These are phyloP conservation scores for Epinephelus awoara DNA, from an alignment of 2,797 vertebrate species.

Conservation along the genomic window DNA sequence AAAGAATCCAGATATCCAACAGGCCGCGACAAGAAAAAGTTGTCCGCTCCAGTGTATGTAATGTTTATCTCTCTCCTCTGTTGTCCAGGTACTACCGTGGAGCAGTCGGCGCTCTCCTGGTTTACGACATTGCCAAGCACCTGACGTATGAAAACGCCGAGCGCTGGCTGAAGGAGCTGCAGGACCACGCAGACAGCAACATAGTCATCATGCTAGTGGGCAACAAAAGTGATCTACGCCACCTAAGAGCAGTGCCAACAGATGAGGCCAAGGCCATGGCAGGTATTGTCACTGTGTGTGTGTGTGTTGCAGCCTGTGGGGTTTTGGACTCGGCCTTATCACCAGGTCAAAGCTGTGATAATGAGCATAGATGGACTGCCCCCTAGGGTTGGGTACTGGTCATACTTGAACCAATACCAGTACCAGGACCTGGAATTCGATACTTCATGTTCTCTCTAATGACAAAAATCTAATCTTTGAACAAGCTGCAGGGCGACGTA, in stretches of 20 bases:
- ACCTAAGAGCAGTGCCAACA: conserved; percentile 89
- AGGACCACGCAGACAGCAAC: conserved; percentile 91
- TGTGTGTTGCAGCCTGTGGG: neutral
- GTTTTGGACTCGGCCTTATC: neutral
- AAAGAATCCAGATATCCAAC: conserved; percentile 13
- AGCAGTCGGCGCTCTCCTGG: conserved; percentile 90
- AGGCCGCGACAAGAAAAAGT: conserved; percentile 11
- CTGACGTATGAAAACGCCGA: conserved; percentile 91
- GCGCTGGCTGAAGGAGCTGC: conserved; percentile 93
- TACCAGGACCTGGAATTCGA: no score
- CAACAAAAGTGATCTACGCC: conserved; percentile 91
- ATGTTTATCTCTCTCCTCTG: neutral
- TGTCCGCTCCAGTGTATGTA: neutral
- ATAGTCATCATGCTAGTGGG: conserved; percentile 93
- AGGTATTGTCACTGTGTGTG: conserved; percentile 75
- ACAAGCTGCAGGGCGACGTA: no score
- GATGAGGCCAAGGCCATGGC: conserved; percentile 89
- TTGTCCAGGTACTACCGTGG: conserved; percentile 89
- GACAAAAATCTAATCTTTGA: no score
- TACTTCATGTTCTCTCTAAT: no score
- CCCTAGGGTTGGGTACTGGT: no score
- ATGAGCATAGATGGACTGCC: no score
- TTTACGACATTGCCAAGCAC: conserved; percentile 93
- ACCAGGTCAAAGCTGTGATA: conserved; percentile 10
- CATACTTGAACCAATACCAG: no score